Evolutionary conservation across 1,140 invertebrate species (phyloP).

Genomic region (Thaumetopoea pityocampa): DNA sequence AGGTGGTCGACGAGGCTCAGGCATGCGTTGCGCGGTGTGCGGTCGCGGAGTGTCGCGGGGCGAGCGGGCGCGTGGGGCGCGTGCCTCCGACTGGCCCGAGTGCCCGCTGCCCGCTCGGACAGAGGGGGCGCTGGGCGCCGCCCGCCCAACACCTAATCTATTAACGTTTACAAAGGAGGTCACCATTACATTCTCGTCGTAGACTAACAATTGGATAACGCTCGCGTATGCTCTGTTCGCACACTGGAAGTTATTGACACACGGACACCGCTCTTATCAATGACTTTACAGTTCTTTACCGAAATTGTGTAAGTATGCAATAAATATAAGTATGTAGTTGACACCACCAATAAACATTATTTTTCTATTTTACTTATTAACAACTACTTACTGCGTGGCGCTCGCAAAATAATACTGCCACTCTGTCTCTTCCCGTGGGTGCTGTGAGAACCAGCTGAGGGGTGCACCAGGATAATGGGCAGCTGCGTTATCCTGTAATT

Average conservation of each 20-base stretch:
- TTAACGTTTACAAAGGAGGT: conserved; percentile 57
- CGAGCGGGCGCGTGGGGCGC: conserved; percentile 61
- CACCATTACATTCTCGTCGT: conserved; percentile 32
- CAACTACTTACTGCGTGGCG: too few species aligned
- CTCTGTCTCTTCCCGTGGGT: too few species aligned
- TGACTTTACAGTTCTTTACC: too few species aligned
- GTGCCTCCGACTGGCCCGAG: conserved; percentile 54
- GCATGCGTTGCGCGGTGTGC: conserved; percentile 31
- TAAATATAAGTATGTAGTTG: background rate
- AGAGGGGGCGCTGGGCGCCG: conserved; percentile 36
- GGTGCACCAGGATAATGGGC: too few species aligned
- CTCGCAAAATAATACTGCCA: too few species aligned
- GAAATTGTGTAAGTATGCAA: too few species aligned
- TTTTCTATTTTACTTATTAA: too few species aligned
- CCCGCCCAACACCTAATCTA: conserved; percentile 39
- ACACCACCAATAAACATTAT: background rate
- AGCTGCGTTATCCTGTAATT: too few species aligned
- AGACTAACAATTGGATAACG: conserved; percentile 1
- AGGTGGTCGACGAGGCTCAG: conserved; percentile 27
- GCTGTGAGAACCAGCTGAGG: too few species aligned
- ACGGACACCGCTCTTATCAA: background rate
- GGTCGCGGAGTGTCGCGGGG: conserved; percentile 13
- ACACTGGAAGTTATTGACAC: conserved; percentile 11
- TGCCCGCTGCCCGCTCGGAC: conserved; percentile 53
- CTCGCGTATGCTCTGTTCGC: background rate